phyloP scores from a whole-genome alignment of 2,113 vertebrate genomes.

The Corythornis madagascariensis region DNA sequence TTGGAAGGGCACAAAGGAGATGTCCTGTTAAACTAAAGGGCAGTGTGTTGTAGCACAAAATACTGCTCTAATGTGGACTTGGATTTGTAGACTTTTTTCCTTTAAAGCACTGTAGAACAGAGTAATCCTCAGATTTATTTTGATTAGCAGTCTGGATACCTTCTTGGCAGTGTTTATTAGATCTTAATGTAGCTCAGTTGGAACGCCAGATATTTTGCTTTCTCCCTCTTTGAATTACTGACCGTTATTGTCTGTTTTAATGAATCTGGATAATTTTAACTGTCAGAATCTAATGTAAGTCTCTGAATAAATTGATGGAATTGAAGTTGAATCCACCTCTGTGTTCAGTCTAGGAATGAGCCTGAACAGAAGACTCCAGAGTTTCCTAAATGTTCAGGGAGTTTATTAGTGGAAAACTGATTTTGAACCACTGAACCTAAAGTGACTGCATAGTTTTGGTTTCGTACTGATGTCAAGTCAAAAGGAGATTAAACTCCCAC shows the following conservation, averaged over 20 bases:
- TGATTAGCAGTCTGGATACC: constrained; percentile 65
- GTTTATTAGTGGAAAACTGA: constrained; percentile 37
- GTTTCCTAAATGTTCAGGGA: constrained; percentile 40
- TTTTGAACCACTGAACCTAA: constrained; percentile 41
- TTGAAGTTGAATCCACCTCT: constrained; percentile 16
- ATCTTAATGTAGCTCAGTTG: constrained; percentile 5
- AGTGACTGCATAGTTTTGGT: neutral
- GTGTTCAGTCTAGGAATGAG: constrained; percentile 35
- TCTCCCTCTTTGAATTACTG: constrained; percentile 49
- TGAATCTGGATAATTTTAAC: constrained; percentile 68
- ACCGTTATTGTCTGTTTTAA: constrained; percentile 51
- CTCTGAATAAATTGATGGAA: constrained; percentile 32
- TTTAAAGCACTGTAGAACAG: constrained; percentile 24
- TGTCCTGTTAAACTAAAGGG: neutral
- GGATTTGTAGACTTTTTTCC: neutral
- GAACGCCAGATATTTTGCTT: constrained; percentile 54
- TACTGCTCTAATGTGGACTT: neutral
- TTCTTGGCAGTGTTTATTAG: constrained; percentile 69
- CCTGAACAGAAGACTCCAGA: constrained; percentile 41
- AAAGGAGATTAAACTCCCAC: neutral
- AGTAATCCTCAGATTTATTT: constrained; percentile 65
- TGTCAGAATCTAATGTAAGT: constrained; percentile 45
- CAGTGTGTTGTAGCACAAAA: neutral
- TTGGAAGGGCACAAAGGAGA: neutral
- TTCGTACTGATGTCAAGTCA: constrained; percentile 4